Conservation (phyloP, 92 coral and sea anemone genomes). For the Bergia puertoricense region DNA sequence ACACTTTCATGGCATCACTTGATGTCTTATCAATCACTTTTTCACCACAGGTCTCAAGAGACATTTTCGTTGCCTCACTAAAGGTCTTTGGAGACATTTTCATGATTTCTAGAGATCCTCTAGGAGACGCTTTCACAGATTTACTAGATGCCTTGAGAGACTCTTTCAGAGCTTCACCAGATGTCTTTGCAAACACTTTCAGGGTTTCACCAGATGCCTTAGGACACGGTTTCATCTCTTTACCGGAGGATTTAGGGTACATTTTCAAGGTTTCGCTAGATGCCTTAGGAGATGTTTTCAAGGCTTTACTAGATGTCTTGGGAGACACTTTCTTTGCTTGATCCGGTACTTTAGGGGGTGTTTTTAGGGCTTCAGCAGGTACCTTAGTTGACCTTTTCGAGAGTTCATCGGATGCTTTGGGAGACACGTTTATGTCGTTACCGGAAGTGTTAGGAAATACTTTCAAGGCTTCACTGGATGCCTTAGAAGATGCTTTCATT, state of each 20-base stretch:
- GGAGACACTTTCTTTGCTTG: constrained; percentile 25
- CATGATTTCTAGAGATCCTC: constrained; percentile 22
- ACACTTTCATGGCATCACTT: constrained; percentile 16
- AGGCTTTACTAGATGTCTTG: constrained; percentile 30
- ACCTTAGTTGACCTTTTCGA: background rate
- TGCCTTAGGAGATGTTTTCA: constrained; percentile 20
- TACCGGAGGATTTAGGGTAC: constrained; percentile 5
- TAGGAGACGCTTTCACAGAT: constrained; percentile 22
- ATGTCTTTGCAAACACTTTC: constrained; percentile 29
- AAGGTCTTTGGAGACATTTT: constrained; percentile 33
- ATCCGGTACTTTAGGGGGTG: constrained; percentile 16
- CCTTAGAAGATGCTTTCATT: constrained; percentile 1
- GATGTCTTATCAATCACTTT: constrained; percentile 8
- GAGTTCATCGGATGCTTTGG: background rate
- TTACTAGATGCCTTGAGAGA: constrained; percentile 35
- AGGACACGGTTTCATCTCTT: background rate
- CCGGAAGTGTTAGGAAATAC: constrained; percentile 32
- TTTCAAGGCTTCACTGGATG: constrained; percentile 36
- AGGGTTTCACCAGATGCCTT: constrained; percentile 12
- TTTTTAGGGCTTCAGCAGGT: background rate
- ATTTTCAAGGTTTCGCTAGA: constrained; percentile 26
- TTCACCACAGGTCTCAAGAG: constrained; percentile 11
- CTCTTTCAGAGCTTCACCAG: constrained; percentile 30
- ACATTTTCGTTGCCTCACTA: background rate
- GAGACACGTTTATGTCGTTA: background rate